phyloP scores from a whole-genome alignment of 2,113 vertebrate genomes.

The Mugil cephalus region DNA sequence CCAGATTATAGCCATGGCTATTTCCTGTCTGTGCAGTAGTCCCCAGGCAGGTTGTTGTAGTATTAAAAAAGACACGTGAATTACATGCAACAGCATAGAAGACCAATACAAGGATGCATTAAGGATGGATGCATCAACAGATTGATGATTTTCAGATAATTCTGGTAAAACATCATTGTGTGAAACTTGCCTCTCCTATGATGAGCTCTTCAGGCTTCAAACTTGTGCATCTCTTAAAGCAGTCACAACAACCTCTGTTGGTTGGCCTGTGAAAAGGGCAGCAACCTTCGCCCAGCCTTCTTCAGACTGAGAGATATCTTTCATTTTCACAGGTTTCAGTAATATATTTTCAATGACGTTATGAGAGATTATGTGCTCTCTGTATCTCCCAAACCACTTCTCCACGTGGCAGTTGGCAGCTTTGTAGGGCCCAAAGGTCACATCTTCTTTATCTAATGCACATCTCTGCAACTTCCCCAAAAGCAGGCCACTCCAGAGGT shows the following conservation, averaged over 20 bases:
- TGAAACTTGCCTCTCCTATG: conserved; percentile 3
- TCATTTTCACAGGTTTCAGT: background rate
- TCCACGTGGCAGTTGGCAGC: conserved; percentile 31
- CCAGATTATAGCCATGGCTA: no score
- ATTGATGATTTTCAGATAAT: no score
- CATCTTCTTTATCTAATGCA: background rate
- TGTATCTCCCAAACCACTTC: conserved; percentile 29
- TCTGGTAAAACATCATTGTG: no score
- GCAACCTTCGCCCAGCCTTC: background rate
- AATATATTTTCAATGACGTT: background rate
- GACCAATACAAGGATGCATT: no score
- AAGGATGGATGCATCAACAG: no score
- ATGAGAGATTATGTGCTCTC: background rate
- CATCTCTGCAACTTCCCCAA: conserved; percentile 28
- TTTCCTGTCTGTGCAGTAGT: no score
- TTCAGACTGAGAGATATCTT: background rate
- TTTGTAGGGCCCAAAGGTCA: background rate
- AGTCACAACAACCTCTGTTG: conserved; percentile 2
- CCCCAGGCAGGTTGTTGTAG: no score
- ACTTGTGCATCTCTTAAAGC: background rate
- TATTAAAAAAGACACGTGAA: no score
- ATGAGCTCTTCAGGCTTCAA: conserved; percentile 10
- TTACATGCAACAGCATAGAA: no score
- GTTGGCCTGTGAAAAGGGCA: background rate
- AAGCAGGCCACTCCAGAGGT: conserved; percentile 41